phyloP scores from a whole-genome alignment of 92 coral and sea anemone species.

The Diadumene lineata region DNA sequence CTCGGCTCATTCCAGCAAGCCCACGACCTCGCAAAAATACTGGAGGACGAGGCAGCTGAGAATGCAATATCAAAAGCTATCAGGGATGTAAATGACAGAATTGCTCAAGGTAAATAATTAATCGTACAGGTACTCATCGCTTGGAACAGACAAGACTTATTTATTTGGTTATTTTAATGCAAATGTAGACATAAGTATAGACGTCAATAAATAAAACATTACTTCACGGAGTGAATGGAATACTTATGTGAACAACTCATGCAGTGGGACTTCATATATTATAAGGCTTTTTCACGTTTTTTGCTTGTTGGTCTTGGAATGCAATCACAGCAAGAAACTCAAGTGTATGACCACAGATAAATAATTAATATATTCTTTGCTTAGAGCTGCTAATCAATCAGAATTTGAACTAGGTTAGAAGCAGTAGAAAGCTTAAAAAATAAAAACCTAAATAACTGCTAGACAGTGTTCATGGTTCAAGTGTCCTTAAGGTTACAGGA shows the following conservation, averaged over 20 bases:
- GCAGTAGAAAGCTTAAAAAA: too few relatives aligned
- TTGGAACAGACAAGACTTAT: background rate
- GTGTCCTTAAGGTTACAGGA: too few relatives aligned
- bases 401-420: too few relatives aligned
- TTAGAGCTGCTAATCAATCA: too few relatives aligned
- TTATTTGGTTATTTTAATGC: background rate
- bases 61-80: conserved; percentile 93
- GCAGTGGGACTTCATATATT: background rate
- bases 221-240: background rate
- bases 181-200: background rate
- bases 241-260: background rate
- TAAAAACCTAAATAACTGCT: too few relatives aligned
- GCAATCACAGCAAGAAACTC: too few relatives aligned
- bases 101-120: conserved; percentile 70
- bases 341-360: too few relatives aligned
- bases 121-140: background rate
- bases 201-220: background rate
- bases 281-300: too few relatives aligned
- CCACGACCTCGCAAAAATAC: conserved; percentile 80
- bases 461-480: too few relatives aligned
- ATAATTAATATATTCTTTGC: too few relatives aligned
- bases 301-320: too few relatives aligned
- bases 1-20: conserved; percentile 93
- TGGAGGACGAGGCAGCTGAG: conserved; percentile 96
- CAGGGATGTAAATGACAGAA: conserved; percentile 88